Percentiles rank a stretch among this genome's conserved stretches.
phyloP scores from a whole-genome alignment of 2,888 invertebrate species.

The Zele albiditarsus region DNA sequence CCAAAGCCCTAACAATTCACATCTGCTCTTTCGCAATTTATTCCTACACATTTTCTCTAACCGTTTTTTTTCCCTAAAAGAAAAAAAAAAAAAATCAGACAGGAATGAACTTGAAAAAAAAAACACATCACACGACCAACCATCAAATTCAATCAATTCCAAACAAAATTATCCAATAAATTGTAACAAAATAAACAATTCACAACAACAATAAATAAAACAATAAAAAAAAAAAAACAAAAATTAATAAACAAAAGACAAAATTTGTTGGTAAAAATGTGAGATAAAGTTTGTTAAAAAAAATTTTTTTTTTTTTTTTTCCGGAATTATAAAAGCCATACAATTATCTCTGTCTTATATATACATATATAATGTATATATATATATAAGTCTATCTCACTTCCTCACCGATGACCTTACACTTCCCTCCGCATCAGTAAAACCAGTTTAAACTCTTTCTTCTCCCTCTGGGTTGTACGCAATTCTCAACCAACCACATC shows the following conservation, averaged over 20 bases:
- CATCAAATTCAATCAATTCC: too few relatives aligned
- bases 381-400: slow-evolving; percentile 52
- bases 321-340: too few relatives aligned
- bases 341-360: too few relatives aligned
- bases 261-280: too few relatives aligned
- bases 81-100: not conserved
- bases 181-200: not conserved
- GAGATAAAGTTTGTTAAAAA: too few relatives aligned
- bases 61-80: too few relatives aligned
- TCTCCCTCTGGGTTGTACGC: slow-evolving; percentile 58
- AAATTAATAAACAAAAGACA: too few relatives aligned
- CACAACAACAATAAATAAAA: too few relatives aligned
- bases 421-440: slow-evolving; percentile 59
- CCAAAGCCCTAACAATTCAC: slow-evolving; percentile 12
- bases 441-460: slow-evolving; percentile 66
- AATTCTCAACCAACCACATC: slow-evolving; percentile 44
- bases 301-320: not conserved
- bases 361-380: not conserved
- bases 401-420: slow-evolving; percentile 66
- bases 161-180: too few relatives aligned
- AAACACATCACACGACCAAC: too few relatives aligned
- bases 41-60: not conserved
- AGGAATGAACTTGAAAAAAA: not conserved
- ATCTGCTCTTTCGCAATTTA: slow-evolving; percentile 3
- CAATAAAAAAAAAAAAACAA: too few relatives aligned